Percentiles rank a stretch among this genome's conserved stretches.
phyloP scores from a whole-genome alignment of 2,797 vertebrate species.

The Pipistrellus pipistrellus region DNA sequence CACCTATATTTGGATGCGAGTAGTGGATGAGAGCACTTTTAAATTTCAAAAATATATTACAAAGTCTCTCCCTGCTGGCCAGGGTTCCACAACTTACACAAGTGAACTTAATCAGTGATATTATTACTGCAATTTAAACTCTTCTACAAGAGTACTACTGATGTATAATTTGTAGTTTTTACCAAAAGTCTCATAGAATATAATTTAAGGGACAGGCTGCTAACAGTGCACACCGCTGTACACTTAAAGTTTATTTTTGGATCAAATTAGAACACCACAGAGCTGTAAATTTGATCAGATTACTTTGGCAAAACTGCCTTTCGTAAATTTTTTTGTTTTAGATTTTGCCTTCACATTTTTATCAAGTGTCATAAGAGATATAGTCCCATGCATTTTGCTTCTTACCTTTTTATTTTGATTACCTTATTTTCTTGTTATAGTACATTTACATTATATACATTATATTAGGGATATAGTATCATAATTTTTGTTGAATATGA shows the following conservation, averaged over 20 bases:
- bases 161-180: slow-evolving; percentile 11
- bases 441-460: neutral
- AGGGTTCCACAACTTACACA: slow-evolving; percentile 8
- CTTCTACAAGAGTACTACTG: neutral
- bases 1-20: neutral
- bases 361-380: neutral
- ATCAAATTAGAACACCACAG: neutral
- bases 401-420: neutral
- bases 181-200: neutral
- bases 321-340: slow-evolving; percentile 23
- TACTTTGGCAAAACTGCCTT: neutral
- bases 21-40: neutral
- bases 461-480: neutral
- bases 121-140: slow-evolving; percentile 31
- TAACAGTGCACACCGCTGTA: neutral
- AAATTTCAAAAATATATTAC: slow-evolving; percentile 34
- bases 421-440: neutral
- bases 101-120: slow-evolving; percentile 34
- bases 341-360: slow-evolving; percentile 29
- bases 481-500: neutral
- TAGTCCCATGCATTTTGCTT: neutral
- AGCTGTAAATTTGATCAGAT: neutral
- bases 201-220: slow-evolving; percentile 11
- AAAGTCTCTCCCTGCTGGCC: neutral
- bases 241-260: slow-evolving; percentile 7